A percentile compares a stretch with the other conserved stretches of the same genome.
phyloP scores from a whole-genome alignment of 2,113 vertebrate genomes.

The Manacus vitellinus region DNA sequence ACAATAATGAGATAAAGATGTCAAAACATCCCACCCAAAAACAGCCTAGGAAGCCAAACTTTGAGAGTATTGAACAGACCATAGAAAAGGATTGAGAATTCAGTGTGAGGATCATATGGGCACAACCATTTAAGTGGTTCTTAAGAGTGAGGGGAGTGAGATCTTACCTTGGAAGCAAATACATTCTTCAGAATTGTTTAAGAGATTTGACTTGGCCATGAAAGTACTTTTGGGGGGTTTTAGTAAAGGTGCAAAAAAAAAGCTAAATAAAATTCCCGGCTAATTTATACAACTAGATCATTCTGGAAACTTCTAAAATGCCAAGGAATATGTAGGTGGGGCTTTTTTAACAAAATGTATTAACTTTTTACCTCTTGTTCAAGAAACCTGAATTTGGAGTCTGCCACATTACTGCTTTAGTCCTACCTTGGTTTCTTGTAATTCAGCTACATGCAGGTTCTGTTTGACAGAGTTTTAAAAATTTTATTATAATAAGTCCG shows the following conservation, averaged over 20 bases:
- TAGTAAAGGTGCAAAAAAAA: not conserved
- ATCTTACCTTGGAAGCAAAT: not conserved
- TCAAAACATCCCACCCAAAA: not conserved
- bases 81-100: not conserved
- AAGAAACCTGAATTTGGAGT: not conserved
- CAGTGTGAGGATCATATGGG: not conserved
- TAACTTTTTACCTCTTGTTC: not conserved
- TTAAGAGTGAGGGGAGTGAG: not conserved
- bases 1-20: not conserved
- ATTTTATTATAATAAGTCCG: not conserved
- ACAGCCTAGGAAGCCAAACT: not conserved
- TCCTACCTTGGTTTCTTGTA: not conserved
- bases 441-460: not conserved
- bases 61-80: not conserved
- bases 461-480: not conserved
- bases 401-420: not conserved
- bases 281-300: not conserved
- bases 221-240: not conserved
- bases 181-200: not conserved
- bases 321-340: not conserved
- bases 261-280: not conserved
- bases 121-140: not conserved
- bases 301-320: not conserved
- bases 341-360: not conserved
- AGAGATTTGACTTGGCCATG: not conserved